Evolutionary conservation across 2,113 vertebrate genomes (phyloP).

Genomic region (Protobothrops mucrosquamatus): DNA sequence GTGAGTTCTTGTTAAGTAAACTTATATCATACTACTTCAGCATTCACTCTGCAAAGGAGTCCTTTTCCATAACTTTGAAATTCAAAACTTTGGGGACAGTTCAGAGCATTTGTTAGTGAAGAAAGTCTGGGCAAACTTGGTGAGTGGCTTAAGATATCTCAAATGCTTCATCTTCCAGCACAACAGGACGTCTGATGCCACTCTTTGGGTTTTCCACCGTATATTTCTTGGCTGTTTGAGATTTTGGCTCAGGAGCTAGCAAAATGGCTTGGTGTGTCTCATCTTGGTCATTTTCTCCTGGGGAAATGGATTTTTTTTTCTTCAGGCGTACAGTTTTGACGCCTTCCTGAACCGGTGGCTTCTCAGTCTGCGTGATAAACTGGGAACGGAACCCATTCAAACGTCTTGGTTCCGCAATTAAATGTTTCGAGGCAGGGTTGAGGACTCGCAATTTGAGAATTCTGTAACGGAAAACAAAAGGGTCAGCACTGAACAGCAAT

Average conservation of each 20-base stretch:
- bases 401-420: conserved; percentile 30
- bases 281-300: neutral
- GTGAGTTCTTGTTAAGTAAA: fast-evolving
- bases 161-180: neutral
- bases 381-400: conserved; percentile 54
- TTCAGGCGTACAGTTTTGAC: neutral
- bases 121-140: fast-evolving
- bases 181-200: neutral
- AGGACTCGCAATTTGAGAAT: conserved; percentile 1
- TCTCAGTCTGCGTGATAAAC: conserved; percentile 15
- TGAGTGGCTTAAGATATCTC: fast-evolving
- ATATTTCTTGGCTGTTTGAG: neutral
- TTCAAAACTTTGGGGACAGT: neutral
- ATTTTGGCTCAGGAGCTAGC: neutral
- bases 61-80: neutral
- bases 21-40: fast-evolving
- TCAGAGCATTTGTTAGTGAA: fast-evolving
- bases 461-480: conserved; percentile 24
- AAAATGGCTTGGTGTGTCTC: neutral
- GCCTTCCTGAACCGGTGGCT: neutral
- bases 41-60: fast-evolving
- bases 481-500: neutral
- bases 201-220: neutral
- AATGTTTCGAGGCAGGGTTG: conserved; percentile 44
- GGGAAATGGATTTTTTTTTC: fast-evolving